Evolutionary conservation across 2,888 invertebrate species (phyloP).

Genomic region (Parapristionchus giblindavisi): DNA sequence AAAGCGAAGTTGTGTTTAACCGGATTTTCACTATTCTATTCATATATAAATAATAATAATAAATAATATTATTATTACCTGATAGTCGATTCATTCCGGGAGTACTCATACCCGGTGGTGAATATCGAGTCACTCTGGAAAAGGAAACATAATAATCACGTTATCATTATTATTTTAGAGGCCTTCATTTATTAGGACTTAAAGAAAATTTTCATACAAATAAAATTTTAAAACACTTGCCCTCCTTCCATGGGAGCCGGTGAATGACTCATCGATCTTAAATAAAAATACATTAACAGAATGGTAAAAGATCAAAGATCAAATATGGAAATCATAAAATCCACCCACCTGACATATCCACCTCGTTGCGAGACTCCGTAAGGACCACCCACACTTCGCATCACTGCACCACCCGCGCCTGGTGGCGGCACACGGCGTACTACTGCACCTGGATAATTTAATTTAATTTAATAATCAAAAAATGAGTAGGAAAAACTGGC

Average conservation of each 20-base stretch:
- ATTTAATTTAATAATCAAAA: too few relatives aligned
- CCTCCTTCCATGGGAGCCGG: too few relatives aligned
- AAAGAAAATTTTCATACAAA: too few relatives aligned
- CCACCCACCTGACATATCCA: conserved; percentile 15
- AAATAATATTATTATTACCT: neutral
- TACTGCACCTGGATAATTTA: neutral
- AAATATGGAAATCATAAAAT: neutral
- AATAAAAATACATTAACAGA: neutral
- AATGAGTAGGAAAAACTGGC: too few relatives aligned
- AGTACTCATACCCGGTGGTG: too few relatives aligned
- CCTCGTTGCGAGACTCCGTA: conserved; percentile 19
- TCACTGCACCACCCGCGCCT: neutral
- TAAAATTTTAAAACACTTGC: too few relatives aligned
- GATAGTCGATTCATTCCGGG: neutral
- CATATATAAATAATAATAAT: neutral
- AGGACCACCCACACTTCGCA: neutral
- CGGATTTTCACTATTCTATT: neutral
- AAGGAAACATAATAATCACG: too few relatives aligned
- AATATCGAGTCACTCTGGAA: too few relatives aligned
- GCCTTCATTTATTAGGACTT: too few relatives aligned
- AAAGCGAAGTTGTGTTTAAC: neutral
- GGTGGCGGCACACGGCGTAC: neutral
- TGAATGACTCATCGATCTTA: neutral
- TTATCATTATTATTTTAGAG: too few relatives aligned
- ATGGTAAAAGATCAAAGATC: neutral